Evolutionary conservation across 2,113 vertebrate genomes (phyloP), one percentile per base, ranked within the genome.

Genomic region (Nesospiza acunhae): DNA sequence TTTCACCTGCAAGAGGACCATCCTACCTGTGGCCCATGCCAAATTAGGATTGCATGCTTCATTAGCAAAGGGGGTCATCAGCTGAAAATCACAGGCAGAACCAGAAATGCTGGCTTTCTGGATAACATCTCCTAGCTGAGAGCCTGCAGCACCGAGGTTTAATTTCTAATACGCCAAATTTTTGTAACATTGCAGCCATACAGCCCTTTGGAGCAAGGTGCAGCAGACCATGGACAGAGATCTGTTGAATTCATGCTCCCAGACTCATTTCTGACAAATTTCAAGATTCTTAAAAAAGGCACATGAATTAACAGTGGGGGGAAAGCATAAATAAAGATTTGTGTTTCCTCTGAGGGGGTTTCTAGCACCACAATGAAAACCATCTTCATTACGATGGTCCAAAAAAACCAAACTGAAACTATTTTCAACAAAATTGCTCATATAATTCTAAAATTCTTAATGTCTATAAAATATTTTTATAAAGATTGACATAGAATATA

Each of bases 21-120:
- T 91, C 83, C 96, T 82, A 76, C 93, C 84, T 86, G 76, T 90
- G 86, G 58, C 73, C 83, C 68, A 46, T 96, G 95, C 95, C 87
- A 96, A 93, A 91, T 93, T 89, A 93, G 77, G 58, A 77, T 53
- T 90, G 93, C 76, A 95, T 82, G 91, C 90, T 97, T 97, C 96
- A 63, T 97, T 97, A 97, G 84, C 93, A 62, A 95, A 97, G 53
- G 75, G 63, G 94, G n/a, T 85, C 85, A 95, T 96, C 88, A 90
- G 76, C 59, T 95, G 96, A 94, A 87, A 93, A 95, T 92, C 82
- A 69, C 2, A 94, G 90, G 90, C 86, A 93, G 81, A 89, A 93
- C 58, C 89, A 95, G 75, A 90, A 97, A 95, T 70, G 31, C 56
- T 44, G 88, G 24, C 47, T 88, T 88, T 63, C 84, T 92, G 70